phyloP scores from a whole-genome alignment of 2,888 invertebrate species.

The Tetropium fuscum region DNA sequence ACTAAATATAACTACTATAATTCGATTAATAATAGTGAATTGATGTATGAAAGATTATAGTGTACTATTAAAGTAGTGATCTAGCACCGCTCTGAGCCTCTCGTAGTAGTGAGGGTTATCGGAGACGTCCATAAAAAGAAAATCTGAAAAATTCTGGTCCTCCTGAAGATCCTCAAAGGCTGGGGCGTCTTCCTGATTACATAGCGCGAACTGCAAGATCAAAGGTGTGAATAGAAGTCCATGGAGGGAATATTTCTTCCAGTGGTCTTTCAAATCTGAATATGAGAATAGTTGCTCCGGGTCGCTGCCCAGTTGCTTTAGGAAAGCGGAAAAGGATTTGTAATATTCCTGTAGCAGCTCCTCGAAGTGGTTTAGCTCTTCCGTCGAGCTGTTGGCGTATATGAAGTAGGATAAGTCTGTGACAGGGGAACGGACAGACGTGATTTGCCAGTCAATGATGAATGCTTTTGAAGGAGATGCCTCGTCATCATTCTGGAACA shows the following conservation, averaged over 20 bases:
- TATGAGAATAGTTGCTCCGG: conserved; percentile 2
- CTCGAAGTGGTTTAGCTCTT: not conserved
- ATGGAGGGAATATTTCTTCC: conserved; percentile 10
- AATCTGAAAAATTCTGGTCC: not conserved
- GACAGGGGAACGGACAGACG: not conserved
- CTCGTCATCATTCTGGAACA: not conserved
- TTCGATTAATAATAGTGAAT: too few species aligned
- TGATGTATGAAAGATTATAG: too few species aligned
- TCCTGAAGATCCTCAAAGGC: not conserved
- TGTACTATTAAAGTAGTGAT: not conserved
- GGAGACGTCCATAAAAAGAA: not conserved
- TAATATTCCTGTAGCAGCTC: not conserved
- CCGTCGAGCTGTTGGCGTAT: not conserved
- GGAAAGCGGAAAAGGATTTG: conserved; percentile 1
- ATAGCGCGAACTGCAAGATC: not conserved
- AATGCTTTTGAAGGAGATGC: not conserved
- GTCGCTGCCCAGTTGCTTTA: not conserved
- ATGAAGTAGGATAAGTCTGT: not conserved
- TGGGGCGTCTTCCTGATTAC: not conserved
- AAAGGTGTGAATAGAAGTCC: conserved; percentile 2
- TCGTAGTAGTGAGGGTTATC: not conserved
- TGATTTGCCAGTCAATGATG: conserved; percentile 6
- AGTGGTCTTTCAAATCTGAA: not conserved
- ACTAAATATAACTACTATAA: too few species aligned
- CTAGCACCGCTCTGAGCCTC: not conserved